Base-by-base conservation (phyloP, 2,888 invertebrate species). In the Lasioglossum marginatum region DNA sequence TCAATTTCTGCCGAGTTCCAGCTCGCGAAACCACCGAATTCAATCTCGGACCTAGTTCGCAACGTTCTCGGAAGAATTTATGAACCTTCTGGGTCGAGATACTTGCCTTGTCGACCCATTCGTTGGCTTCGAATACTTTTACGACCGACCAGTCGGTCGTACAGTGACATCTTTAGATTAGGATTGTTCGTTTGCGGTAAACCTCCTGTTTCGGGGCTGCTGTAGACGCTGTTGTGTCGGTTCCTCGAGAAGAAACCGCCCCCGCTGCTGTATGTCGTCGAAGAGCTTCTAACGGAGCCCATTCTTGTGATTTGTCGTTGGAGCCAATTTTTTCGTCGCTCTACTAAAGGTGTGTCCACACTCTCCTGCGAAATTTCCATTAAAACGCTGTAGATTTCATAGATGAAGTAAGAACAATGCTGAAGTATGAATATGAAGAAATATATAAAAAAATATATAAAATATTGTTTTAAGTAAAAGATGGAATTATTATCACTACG, bases 241-340 rank as follows among this genome's bases (percentile, higher is more conserved):
- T 97, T 97, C 79, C 98, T 96, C 19, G 97, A 97, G 93, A 98
- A 98, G 75, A 98, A 96, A 19, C 97, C 97, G 4, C 96, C 96
- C 14, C 97, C 97, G 1, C 98, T 98, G 10, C 98, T 98, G 93
- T 98, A 98, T 0, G 98, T 97, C 0, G 98, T 98, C 0, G 98
- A 98, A 1, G 98, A 97, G 60, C 98, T 98, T 43, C 98, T 96
- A 14, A 93, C 91, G 0, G 98, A 98, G 2, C 98, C 98, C 97
- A 98, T 98, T 90, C 98, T 96, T 19, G 98, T 98, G 89, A 98
- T 97, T 94, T 98, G 98, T 73, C 98, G 96, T 90, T 97, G 97
- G 92, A 98, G 97, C 98, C 98, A 98, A 95, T 98, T 98, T 95
- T 98, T 98, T 60, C 98, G 96, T 79, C 98, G 96, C 94, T 98